phyloP scores from a whole-genome alignment of 2,113 vertebrate genomes.

The Phrynocephalus versicolor region DNA sequence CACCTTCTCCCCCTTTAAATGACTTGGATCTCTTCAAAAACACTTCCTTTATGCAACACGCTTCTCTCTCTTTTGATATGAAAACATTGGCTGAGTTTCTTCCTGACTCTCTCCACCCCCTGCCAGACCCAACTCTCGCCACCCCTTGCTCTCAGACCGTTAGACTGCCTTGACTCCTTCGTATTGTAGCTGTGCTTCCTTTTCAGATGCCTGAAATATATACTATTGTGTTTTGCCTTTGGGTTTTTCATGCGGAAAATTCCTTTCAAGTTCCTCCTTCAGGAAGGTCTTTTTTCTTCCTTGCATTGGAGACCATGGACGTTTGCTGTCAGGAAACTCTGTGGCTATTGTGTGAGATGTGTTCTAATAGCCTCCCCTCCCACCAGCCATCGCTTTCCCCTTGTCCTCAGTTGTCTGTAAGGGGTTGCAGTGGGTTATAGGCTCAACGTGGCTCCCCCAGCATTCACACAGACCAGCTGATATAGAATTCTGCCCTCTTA shows the following conservation, averaged over 20 bases:
- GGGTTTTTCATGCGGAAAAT: constrained; percentile 73
- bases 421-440: constrained; percentile 48
- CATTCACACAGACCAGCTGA: background rate
- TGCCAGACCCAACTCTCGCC: background rate
- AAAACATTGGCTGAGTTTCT: constrained; percentile 69
- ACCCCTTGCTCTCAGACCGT: constrained; percentile 45
- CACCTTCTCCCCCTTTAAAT: constrained; percentile 33
- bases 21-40: constrained; percentile 59
- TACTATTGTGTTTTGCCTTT: constrained; percentile 78
- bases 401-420: constrained; percentile 62
- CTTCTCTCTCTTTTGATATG: constrained; percentile 47
- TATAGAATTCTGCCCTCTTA: background rate
- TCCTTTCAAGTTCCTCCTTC: constrained; percentile 78
- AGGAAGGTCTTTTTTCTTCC: constrained; percentile 75
- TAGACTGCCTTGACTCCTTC: constrained; percentile 73
- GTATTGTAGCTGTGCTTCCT: constrained; percentile 66
- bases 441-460: constrained; percentile 25
- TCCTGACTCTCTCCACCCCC: constrained; percentile 51
- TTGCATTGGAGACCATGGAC: constrained; percentile 76
- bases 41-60: constrained; percentile 48
- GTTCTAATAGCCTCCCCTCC: constrained; percentile 55
- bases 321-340: constrained; percentile 76
- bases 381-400: background rate
- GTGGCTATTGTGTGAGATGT: constrained; percentile 73
- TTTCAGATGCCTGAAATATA: constrained; percentile 79